phyloP scores from a whole-genome alignment of 2,113 vertebrate species.

The Coregonus clupeaformis region DNA sequence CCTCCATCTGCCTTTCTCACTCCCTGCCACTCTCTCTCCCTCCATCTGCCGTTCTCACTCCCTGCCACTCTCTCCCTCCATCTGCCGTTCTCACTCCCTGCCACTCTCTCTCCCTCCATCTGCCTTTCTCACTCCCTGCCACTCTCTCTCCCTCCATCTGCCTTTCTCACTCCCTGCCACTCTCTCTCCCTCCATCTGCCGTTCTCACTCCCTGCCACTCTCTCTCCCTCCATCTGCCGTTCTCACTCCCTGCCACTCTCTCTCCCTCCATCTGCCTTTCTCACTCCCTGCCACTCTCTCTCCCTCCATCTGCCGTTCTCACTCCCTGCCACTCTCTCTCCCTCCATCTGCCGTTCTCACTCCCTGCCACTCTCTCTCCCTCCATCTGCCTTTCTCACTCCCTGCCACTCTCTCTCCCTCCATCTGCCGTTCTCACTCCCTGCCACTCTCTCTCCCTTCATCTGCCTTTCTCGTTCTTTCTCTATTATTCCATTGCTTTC shows the following conservation, averaged over 20 bases:
- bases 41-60: neutral
- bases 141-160: neutral
- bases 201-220: slow-evolving; percentile 17
- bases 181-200: neutral
- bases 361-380: neutral
- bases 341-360: neutral
- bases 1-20: slow-evolving; percentile 9
- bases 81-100: slow-evolving; percentile 12
- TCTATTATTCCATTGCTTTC: neutral
- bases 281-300: no score
- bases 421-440: neutral
- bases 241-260: neutral
- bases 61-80: neutral
- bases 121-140: neutral
- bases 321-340: no score
- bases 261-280: neutral
- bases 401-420: neutral
- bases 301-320: neutral
- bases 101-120: neutral
- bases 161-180: neutral
- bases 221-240: neutral
- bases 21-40: neutral
- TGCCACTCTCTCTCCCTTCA: neutral
- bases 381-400: slow-evolving; percentile 14
- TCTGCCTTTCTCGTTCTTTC: no score